phyloP scores from a whole-genome alignment of 2,797 vertebrate species.

The Rhinoraja longicauda region DNA sequence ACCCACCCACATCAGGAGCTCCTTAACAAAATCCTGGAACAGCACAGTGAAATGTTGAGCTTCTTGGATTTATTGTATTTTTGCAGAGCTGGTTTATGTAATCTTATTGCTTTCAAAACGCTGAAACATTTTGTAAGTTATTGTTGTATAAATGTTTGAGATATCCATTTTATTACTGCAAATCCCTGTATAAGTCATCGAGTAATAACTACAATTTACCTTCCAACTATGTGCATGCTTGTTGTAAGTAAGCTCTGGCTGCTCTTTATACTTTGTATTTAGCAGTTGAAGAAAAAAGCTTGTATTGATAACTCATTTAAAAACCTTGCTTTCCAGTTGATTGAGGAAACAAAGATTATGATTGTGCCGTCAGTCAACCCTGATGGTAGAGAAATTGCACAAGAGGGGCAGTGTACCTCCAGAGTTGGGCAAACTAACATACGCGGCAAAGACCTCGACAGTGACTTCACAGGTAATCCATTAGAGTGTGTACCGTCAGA shows the following conservation, averaged over 20 bases:
- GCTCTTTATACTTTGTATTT: background rate
- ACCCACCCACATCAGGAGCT: background rate
- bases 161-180: background rate
- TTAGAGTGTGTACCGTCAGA: slow-evolving; percentile 65
- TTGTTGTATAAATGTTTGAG: background rate
- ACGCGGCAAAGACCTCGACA: slow-evolving; percentile 80
- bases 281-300: background rate
- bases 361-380: slow-evolving; percentile 92
- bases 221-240: background rate
- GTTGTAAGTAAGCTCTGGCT: background rate
- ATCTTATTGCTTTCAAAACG: background rate
- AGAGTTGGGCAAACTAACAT: slow-evolving; percentile 68
- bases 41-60: background rate
- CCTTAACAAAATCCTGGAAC: background rate
- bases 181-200: background rate
- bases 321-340: slow-evolving; percentile 59
- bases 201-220: background rate
- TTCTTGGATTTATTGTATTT: background rate
- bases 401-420: slow-evolving; percentile 78
- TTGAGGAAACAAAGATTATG: slow-evolving; percentile 84
- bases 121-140: background rate
- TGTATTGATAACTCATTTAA: background rate
- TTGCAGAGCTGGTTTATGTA: background rate
- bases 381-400: slow-evolving; percentile 79
- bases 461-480: slow-evolving; percentile 81